Conservation (phyloP, 2,113 vertebrate species). For the Cryptoleucopteryx plumbea region DNA sequence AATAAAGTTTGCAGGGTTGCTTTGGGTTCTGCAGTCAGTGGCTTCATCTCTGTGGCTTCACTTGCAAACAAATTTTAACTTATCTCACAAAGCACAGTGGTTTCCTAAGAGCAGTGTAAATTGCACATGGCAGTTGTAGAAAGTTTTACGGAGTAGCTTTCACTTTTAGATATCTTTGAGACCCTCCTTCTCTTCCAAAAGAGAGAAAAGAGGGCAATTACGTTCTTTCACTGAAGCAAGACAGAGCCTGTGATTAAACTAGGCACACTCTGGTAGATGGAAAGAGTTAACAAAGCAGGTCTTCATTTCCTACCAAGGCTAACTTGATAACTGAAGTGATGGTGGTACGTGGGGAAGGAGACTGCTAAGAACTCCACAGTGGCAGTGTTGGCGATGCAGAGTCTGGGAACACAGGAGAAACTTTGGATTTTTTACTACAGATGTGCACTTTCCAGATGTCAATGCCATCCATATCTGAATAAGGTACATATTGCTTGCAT, state of each 20-base stretch:
- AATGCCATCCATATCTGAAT: not conserved
- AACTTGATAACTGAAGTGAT: not conserved
- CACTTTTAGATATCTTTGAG: not conserved
- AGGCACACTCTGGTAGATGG: not conserved
- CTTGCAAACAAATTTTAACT: not conserved
- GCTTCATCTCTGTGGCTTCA: not conserved
- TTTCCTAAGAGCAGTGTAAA: not conserved
- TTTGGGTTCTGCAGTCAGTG: not conserved
- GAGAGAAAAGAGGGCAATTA: not conserved
- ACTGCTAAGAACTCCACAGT: not conserved
- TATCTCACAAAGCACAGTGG: not conserved
- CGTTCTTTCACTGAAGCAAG: not conserved
- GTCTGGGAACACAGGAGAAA: not conserved
- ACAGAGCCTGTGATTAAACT: not conserved
- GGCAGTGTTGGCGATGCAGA: not conserved
- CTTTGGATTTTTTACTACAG: not conserved
- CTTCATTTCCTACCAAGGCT: not conserved
- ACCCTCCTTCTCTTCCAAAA: not conserved
- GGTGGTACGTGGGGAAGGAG: not conserved
- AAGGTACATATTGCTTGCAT: not conserved
- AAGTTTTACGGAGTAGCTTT: not conserved
- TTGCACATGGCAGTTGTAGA: not conserved
- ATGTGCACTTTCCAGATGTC: not conserved
- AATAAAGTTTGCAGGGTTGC: not conserved
- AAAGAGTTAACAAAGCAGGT: not conserved